Evolutionary conservation across 2,113 vertebrate genomes (phyloP).

Genomic region (Chrysemys picta): DNA sequence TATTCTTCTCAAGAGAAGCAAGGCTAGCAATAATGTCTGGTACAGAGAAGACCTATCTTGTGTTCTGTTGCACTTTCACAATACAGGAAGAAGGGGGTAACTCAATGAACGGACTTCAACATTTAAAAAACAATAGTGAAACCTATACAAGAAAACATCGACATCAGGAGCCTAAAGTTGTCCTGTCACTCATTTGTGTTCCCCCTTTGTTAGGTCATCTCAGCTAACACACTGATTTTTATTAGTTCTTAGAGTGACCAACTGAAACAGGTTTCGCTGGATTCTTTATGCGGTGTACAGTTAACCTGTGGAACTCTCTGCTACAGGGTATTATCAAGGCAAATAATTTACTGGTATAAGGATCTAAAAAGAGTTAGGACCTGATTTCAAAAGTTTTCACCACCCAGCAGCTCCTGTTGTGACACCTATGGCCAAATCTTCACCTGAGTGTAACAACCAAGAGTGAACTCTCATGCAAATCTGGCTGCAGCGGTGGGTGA

Average conservation of each 20-base stretch:
- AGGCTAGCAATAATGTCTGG: neutral
- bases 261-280: neutral
- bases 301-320: neutral
- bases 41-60: neutral
- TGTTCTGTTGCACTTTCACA: neutral
- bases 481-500: neutral
- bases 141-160: neutral
- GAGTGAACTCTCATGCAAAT: rapidly evolving
- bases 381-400: neutral
- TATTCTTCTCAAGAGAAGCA: neutral
- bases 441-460: neutral
- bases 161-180: neutral
- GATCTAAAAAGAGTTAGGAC: no score
- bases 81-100: neutral
- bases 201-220: neutral
- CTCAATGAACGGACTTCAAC: neutral
- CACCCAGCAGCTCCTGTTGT: neutral
- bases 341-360: neutral
- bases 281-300: neutral
- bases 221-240: neutral
- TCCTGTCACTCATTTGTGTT: neutral
- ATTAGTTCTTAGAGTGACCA: neutral
- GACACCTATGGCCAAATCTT: neutral
- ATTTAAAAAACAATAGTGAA: neutral
- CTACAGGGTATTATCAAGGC: neutral